Evolutionary conservation across 2,888 invertebrate genomes (phyloP), one percentile per base, ranked within the genome.

Genomic region (Melipona bicolor): DNA sequence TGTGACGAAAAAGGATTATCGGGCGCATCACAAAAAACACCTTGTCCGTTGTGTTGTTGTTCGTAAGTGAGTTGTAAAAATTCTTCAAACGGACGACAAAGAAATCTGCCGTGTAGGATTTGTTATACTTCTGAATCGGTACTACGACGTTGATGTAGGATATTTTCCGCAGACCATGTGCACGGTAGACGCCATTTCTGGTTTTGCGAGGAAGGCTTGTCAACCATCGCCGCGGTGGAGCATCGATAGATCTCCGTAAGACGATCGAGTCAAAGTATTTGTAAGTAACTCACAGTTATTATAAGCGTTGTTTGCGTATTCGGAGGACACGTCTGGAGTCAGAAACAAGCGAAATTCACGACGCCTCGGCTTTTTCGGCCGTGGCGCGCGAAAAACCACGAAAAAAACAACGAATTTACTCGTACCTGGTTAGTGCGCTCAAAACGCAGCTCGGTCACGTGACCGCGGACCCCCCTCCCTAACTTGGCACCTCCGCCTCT

Each of bases 371-470:
- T 87, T 91, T 90, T 90, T 87, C 86, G 84, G 87, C 85, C 88
- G 88, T 89, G 90, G 89, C 91, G 90, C 90, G 88, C 90, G 91
- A 89, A 89, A 92, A 92, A 91, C 89, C 87, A 92, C 88, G 90
- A 92, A 92, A 94, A 94, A 94, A 93, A 93, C 93, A 92, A 94
- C 90, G 90, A 92, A 93, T 92, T 92, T 91, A 95, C 95, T 94
- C 96, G 95, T 96, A 96, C 96, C 96, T 96, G 96, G 94, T 96
- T 96, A 96, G 96, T 96, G 96, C 96, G 96, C 96, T 96, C 95
- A 96, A 96, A 95, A 96, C 96, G 96, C 96, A 96, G 96, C 96
- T 95, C 95, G 87, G 90, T 90, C 96, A 96, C 96, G 96, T 96
- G 96, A 96, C 96, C 95, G 89, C 90, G 83, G 83, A 72, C 81